Percentiles rank a stretch among this genome's conserved stretches.
These are phyloP conservation scores for Phania funesta DNA, from an alignment of 2,888 invertebrate genomes.

Conservation along the genomic window DNA sequence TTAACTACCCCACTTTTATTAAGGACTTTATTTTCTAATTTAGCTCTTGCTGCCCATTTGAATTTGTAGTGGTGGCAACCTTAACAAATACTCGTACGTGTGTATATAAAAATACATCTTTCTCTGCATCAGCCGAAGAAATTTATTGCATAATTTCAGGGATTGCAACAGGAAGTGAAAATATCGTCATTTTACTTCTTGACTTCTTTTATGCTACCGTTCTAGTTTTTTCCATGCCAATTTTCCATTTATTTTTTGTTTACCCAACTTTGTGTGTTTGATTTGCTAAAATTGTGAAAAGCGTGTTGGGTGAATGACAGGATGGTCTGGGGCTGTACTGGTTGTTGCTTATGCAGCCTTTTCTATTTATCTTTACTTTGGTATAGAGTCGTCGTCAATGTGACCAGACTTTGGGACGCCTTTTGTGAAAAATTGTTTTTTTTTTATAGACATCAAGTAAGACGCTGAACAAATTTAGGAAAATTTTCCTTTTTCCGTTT, in stretches of 20 bases:
- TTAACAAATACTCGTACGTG: no score
- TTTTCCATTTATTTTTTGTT: conserved; percentile 11
- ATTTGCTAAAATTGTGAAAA: conserved; percentile 25
- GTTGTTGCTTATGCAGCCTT: conserved; percentile 53
- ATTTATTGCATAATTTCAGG: conserved; percentile 61
- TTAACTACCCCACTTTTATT: no score
- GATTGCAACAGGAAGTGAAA: conserved; percentile 57
- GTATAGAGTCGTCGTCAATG: conserved; percentile 50
- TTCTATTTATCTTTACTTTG: conserved; percentile 28
- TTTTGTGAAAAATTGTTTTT: conserved; percentile 29
- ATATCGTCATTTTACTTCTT: conserved; percentile 37
- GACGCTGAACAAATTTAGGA: neutral
- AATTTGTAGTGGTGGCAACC: no score
- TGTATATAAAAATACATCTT: neutral
- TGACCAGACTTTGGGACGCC: conserved; percentile 60
- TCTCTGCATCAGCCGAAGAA: neutral
- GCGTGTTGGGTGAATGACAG: conserved; percentile 31
- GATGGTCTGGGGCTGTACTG: conserved; percentile 3
- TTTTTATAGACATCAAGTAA: conserved; percentile 19
- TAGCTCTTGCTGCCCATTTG: no score
- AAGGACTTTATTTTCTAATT: no score
- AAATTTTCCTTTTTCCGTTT: neutral
- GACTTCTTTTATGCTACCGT: neutral
- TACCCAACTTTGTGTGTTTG: conserved; percentile 9
- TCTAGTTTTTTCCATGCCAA: conserved; percentile 32